Evolutionary conservation across 1,140 invertebrate genomes (phyloP).

Genomic region (Brevipalpus yothersi): DNA sequence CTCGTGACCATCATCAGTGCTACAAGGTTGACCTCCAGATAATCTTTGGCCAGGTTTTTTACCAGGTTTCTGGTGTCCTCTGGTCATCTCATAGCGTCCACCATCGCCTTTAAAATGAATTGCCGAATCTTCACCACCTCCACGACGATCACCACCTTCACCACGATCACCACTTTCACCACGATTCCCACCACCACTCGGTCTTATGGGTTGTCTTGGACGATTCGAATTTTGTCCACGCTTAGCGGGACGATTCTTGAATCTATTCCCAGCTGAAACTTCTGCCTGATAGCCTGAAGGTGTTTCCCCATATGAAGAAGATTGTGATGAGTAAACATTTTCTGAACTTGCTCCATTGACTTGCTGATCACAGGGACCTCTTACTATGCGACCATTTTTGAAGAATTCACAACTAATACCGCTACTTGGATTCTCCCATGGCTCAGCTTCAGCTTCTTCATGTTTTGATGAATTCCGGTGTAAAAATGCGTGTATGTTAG

Average conservation of each 20-base stretch:
- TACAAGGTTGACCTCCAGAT: not conserved
- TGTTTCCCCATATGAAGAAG: not conserved
- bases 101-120: not conserved
- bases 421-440: not conserved
- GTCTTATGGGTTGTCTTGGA: not conserved
- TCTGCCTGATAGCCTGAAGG: not conserved
- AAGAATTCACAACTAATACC: not conserved
- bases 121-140: not conserved
- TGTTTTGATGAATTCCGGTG: too few species aligned
- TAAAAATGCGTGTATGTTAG: too few species aligned
- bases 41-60: not conserved
- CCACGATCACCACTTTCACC: not conserved
- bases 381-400: not conserved
- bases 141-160: not conserved
- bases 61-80: not conserved
- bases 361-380: not conserved
- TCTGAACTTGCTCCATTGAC: not conserved
- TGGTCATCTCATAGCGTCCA: not conserved
- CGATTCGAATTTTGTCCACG: not conserved
- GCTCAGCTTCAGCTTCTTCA: too few species aligned
- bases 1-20: slow-evolving; percentile 3
- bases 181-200: not conserved
- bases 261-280: not conserved
- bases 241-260: not conserved
- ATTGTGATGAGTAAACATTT: not conserved